A percentile compares a stretch with the other conserved stretches of the same genome.
Evolutionary conservation across 2,888 invertebrate species (phyloP).

Genomic region (Lasioglossum oenotherae): DNA sequence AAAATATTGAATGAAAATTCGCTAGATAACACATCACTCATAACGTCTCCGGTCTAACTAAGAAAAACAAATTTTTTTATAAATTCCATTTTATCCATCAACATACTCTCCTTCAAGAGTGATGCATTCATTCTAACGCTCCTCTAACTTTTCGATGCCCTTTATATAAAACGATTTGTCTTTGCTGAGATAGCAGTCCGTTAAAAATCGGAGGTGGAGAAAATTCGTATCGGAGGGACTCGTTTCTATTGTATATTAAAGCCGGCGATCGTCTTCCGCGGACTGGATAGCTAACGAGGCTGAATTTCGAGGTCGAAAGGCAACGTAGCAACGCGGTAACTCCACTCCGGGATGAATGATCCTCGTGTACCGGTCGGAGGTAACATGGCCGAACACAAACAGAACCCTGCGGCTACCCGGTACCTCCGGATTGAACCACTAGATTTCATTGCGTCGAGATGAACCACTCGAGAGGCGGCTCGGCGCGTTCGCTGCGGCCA

Average conservation of each 20-base stretch:
- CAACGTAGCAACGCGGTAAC: slow-evolving; percentile 35
- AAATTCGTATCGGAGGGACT: background rate
- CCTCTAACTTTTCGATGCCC: too few species aligned
- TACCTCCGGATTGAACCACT: slow-evolving; percentile 61
- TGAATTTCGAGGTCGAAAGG: slow-evolving; percentile 50
- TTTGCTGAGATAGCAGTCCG: too few species aligned
- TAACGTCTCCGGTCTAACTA: too few species aligned
- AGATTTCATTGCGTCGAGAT: slow-evolving; percentile 71
- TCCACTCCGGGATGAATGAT: slow-evolving; percentile 59
- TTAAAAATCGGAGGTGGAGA: background rate
- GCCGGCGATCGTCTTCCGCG: background rate
- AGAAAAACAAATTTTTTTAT: too few species aligned
- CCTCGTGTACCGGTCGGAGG: slow-evolving; percentile 59
- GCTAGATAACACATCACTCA: too few species aligned
- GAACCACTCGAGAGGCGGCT: slow-evolving; percentile 61
- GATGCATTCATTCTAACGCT: too few species aligned
- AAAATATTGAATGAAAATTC: background rate
- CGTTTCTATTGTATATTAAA: background rate
- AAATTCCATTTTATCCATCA: too few species aligned
- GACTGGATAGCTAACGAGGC: slow-evolving; percentile 36
- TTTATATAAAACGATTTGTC: too few species aligned
- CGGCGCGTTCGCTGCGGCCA: slow-evolving; percentile 52
- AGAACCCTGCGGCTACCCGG: slow-evolving; percentile 49
- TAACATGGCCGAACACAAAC: slow-evolving; percentile 64
- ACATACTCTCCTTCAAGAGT: too few species aligned